These are phyloP conservation scores for Poeciliopsis occidentalis DNA, from an alignment of 2,113 vertebrate genomes.

Conservation along the genomic window DNA sequence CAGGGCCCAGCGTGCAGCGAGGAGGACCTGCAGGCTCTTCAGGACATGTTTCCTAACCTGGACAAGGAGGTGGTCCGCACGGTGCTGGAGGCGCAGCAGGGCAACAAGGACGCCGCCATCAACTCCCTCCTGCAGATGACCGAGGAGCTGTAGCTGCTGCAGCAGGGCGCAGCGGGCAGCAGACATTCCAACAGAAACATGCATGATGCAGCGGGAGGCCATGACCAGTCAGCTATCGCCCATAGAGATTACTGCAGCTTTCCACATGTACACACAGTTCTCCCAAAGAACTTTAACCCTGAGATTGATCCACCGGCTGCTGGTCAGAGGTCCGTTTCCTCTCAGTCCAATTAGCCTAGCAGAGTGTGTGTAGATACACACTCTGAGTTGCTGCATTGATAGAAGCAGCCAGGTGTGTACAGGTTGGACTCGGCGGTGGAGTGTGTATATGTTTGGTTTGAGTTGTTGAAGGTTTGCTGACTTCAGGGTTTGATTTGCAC, in stretches of 20 bases:
- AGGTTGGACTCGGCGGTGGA: not conserved
- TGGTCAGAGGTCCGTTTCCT: not conserved
- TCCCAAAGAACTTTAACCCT: not conserved
- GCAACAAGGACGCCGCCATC: conserved; percentile 92
- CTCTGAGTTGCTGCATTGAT: not conserved
- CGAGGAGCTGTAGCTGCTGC: conserved; percentile 87
- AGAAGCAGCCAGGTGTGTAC: not conserved
- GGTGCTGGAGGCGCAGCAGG: conserved; percentile 93
- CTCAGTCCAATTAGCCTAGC: not conserved
- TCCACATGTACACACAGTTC: not conserved
- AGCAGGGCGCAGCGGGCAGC: not conserved
- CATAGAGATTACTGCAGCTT: not conserved
- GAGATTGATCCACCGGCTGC: not conserved
- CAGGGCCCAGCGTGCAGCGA: conserved; percentile 83
- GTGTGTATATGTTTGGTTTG: not conserved
- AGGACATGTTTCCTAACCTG: conserved; percentile 98
- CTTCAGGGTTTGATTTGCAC: not conserved
- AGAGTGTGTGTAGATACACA: not conserved
- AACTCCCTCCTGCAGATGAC: conserved; percentile 97
- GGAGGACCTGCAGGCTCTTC: conserved; percentile 92
- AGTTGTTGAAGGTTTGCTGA: not conserved
- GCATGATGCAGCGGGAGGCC: not conserved
- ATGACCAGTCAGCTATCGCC: not conserved
- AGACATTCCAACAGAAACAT: not conserved
- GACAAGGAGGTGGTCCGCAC: conserved; percentile 94